Base-by-base conservation (phyloP, 2,797 vertebrate genomes). In the Taenioides sp. region DNA sequence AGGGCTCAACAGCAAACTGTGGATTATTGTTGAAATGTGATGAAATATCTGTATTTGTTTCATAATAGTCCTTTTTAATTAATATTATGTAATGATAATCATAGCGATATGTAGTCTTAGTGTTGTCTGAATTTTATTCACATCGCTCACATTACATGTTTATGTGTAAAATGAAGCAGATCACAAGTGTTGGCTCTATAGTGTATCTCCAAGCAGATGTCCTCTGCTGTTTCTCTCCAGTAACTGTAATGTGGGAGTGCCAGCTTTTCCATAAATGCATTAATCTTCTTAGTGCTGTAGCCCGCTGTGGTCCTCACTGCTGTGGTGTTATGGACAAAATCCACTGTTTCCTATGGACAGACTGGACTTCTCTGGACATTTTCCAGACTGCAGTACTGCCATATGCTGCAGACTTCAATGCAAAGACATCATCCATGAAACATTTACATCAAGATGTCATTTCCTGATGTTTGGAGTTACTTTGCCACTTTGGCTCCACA, bases 261-360 rank as follows among this genome's bases (percentile, higher is more conserved):
- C 89, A 85, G 89, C 89, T 93, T 92, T 93, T 40, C 93, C 91
- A 92, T 87, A 90, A 94, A 94, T 84, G 84, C 90, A 85, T 88
- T 95, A 94, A 94, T 95, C 93, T 93, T 92, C 92, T 95, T 94
- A 93, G 84, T 84, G 84, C 80, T 82, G 76, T 87, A 81, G 90
- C 90, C 94, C 73, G 20, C 65, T 81, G 90, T 50, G 2, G 88
- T 81, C 78, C 81, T 78, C 80, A 91, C 91, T 77, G 4, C 64
- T 80, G 92, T 75, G 5, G 62, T 77, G 66, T 84, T 82, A 65
- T 81, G 88, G 86, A 91, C 79, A 72, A 84, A 83, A 81, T 82
- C 79, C 67, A 69, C 70, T 47, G 52, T 72, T 67, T 83, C 72
- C 78, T 70, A 61, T 77, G 83, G 71, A 77, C 65, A 80, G 69